Conservation (phyloP, 2,888 invertebrate genomes). For the Drosophila ochracea region DNA sequence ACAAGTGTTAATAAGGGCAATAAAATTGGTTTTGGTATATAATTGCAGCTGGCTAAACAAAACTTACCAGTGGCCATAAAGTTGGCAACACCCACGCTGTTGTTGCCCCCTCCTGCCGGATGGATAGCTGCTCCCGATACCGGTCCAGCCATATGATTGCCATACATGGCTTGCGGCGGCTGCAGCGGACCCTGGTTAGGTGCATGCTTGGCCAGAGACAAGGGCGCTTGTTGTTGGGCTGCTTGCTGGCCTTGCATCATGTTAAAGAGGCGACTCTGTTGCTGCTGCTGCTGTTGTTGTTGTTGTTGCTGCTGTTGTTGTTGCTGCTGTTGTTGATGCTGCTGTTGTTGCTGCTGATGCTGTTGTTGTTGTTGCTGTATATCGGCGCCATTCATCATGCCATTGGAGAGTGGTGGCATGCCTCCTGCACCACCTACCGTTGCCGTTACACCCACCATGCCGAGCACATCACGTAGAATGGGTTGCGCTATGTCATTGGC, state of each 20-base stretch:
- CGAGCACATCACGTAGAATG: conserved; percentile 83
- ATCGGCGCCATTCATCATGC: conserved; percentile 65
- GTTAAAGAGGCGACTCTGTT: conserved; percentile 66
- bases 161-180: conserved; percentile 51
- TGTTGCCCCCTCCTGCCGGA: conserved; percentile 30
- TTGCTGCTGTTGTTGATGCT: conserved; percentile 31
- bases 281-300: conserved; percentile 36
- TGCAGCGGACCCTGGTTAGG: conserved; percentile 45
- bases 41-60: background rate
- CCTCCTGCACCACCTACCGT: conserved; percentile 33
- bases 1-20: background rate
- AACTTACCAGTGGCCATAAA: conserved; percentile 77
- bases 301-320: conserved; percentile 55
- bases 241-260: conserved; percentile 69
- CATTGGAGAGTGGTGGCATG: conserved; percentile 54
- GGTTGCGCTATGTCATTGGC: conserved; percentile 84
- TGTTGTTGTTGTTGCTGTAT: conserved; percentile 60
- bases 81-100: conserved; percentile 36
- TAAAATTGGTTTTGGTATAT: background rate
- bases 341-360: conserved; percentile 53
- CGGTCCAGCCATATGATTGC: conserved; percentile 55
- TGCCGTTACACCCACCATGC: conserved; percentile 79
- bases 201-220: conserved; percentile 48
- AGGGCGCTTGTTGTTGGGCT: conserved; percentile 26
- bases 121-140: conserved; percentile 31